Percentiles rank a stretch among this genome's conserved stretches.
Evolutionary conservation across 2,888 invertebrate genomes (phyloP).

Genomic region (Trissolcus brochymenae): DNA sequence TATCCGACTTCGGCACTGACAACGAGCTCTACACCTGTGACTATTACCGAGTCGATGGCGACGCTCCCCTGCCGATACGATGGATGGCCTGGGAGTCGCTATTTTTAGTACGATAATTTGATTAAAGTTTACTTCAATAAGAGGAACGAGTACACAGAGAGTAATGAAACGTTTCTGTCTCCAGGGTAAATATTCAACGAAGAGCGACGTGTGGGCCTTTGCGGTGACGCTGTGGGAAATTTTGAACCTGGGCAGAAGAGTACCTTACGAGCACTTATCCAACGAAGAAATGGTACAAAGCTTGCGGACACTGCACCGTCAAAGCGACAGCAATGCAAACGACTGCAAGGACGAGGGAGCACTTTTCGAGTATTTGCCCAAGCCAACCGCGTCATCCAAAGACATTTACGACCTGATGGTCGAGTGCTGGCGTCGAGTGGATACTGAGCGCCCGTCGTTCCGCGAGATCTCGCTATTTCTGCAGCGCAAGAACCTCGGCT

Average conservation of each 20-base stretch:
- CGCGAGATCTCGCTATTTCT: slow-evolving; percentile 89
- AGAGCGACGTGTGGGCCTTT: slow-evolving; percentile 94
- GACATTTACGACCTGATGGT: slow-evolving; percentile 91
- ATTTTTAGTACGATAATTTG: slow-evolving; percentile 77
- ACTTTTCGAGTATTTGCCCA: slow-evolving; percentile 80
- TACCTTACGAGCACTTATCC: slow-evolving; percentile 86
- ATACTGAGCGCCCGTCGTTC: slow-evolving; percentile 86
- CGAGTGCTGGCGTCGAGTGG: slow-evolving; percentile 90
- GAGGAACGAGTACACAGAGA: slow-evolving; percentile 10
- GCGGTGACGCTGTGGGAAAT: slow-evolving; percentile 93
- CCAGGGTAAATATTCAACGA: slow-evolving; percentile 90
- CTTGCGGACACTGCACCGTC: slow-evolving; percentile 83
- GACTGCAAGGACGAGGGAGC: slow-evolving; percentile 60
- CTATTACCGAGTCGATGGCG: slow-evolving; percentile 89
- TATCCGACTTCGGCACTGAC: slow-evolving; percentile 91
- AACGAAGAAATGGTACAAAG: slow-evolving; percentile 90
- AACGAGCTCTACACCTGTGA: slow-evolving; percentile 87
- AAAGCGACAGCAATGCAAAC: slow-evolving; percentile 76
- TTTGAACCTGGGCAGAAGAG: slow-evolving; percentile 85
- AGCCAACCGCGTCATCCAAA: slow-evolving; percentile 84
- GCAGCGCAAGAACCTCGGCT: slow-evolving; percentile 83
- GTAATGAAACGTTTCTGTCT: slow-evolving; percentile 57
- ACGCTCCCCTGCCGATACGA: slow-evolving; percentile 87
- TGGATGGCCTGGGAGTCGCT: slow-evolving; percentile 95
- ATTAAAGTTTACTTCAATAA: slow-evolving; percentile 15